Evolutionary conservation across 2,113 vertebrate genomes (phyloP), one percentile per base, ranked within the genome.

Genomic region (Clupea harengus): DNA sequence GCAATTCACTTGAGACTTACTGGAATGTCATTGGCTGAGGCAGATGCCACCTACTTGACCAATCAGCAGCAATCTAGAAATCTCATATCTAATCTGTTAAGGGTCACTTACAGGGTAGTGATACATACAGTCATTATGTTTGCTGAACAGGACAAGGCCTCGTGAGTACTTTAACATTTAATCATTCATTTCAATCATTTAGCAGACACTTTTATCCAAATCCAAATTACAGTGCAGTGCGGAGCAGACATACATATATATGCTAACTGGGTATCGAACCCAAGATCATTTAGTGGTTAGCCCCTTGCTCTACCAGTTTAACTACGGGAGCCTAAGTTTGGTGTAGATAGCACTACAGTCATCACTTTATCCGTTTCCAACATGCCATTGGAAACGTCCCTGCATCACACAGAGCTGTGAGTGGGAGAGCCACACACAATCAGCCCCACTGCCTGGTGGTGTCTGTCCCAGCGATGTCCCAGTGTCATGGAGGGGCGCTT

Each of bases 11-110:
- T 20, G 49, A 82, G 47, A 90, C 89, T 84, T 92, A 86, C 91
- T 92, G 94, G 93, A 94, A 89, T 89, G 88, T 88, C 91, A 89
- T 88, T 89, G 92, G 89, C 85, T 82, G 49, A 82, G 87, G 88
- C 84, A 64, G 84, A 84, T 83, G 67, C 85, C 57, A 39, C 83
- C 60, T 83, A 86, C 83, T 88, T 83, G 83, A 90, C 89, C 88
- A 72, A 72, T 72, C 25, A 72, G 82, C 84, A 89, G 83, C 45
- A 86, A 13, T 72, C 3, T 72, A 72, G 28, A 72, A 72, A 32
- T 72, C 25, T 32, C 22, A 0, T 28, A 25, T 15, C 8, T 13
- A 72, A 72, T 32, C 25, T 9, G 11, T 25, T 28, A 3, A 72
- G 9, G 25, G 8, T 72, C 25, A 28, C 64, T 72, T 3, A 72